Conservation (phyloP, 2,888 invertebrate species). For the Rhagium mordax region DNA sequence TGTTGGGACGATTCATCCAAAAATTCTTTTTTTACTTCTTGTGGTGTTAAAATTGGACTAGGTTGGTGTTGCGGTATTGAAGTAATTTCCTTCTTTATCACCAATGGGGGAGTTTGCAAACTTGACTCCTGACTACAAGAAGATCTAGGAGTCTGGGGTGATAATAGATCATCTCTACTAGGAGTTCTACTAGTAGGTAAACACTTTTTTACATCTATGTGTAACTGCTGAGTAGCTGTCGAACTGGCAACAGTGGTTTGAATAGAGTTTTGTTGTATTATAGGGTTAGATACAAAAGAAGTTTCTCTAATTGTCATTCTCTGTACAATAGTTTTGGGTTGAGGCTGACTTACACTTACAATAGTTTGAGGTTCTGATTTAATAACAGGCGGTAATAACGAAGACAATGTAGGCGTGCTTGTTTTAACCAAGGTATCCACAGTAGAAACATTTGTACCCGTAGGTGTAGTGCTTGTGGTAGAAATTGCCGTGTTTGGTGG, state of each 20-base stretch:
- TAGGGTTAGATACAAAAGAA: slow-evolving; percentile 74
- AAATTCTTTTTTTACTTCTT: slow-evolving; percentile 82
- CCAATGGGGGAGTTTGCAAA: slow-evolving; percentile 67
- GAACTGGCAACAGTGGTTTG: slow-evolving; percentile 57
- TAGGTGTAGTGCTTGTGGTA: slow-evolving; percentile 62
- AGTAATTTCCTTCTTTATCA: slow-evolving; percentile 73
- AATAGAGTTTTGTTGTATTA: slow-evolving; percentile 53
- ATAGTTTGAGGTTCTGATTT: slow-evolving; percentile 69
- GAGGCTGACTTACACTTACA: slow-evolving; percentile 10
- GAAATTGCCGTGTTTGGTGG: slow-evolving; percentile 67
- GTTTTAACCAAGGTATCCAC: slow-evolving; percentile 84
- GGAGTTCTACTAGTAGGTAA: slow-evolving; percentile 68
- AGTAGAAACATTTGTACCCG: slow-evolving; percentile 77
- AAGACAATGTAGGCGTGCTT: slow-evolving; percentile 75
- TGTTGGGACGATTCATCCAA: slow-evolving; percentile 80
- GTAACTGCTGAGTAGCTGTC: slow-evolving; percentile 68
- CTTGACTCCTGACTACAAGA: slow-evolving; percentile 68
- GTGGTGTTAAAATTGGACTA: slow-evolving; percentile 73
- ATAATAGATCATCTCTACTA: slow-evolving; percentile 69
- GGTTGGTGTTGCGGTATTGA: slow-evolving; percentile 69
- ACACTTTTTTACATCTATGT: slow-evolving; percentile 71
- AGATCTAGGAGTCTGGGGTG: slow-evolving; percentile 67
- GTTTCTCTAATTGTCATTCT: slow-evolving; percentile 71
- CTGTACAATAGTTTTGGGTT: slow-evolving; percentile 62
- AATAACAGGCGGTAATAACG: slow-evolving; percentile 71